A percentile compares a stretch with the other conserved stretches of the same genome.
These are phyloP conservation scores for Epicauta chinensis DNA, from an alignment of 1,140 invertebrate genomes.

Conservation along the genomic window DNA sequence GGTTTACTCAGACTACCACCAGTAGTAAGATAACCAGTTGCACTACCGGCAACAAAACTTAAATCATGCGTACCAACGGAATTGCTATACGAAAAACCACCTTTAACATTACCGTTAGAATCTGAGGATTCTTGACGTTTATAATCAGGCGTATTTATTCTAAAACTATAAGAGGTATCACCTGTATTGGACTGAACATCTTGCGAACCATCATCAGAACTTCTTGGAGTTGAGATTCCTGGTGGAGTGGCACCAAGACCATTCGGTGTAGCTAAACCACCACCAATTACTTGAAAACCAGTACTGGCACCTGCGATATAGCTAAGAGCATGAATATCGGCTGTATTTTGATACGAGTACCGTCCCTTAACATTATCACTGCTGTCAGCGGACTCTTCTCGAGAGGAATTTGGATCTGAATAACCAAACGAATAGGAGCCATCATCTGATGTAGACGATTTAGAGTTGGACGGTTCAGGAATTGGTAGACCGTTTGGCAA, in stretches of 20 bases:
- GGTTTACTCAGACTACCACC: constrained; percentile 1
- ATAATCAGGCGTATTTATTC: constrained; percentile 24
- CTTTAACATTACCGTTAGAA: constrained; percentile 30
- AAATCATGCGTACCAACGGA: constrained; percentile 23
- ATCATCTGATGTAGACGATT: too few relatives aligned
- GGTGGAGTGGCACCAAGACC: too few relatives aligned
- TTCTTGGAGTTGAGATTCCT: too few relatives aligned
- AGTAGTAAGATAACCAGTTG: constrained; percentile 21
- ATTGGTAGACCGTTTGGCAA: too few relatives aligned
- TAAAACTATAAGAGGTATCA: constrained; percentile 32
- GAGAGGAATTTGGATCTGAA: constrained; percentile 27
- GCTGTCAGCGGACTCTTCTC: constrained; percentile 28
- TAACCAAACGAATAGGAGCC: too few relatives aligned
- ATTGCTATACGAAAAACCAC: constrained; percentile 29
- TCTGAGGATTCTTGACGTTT: constrained; percentile 27
- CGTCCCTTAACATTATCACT: constrained; percentile 32
- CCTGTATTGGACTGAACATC: too few relatives aligned
- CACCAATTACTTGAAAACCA: constrained; percentile 20
- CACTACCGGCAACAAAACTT: constrained; percentile 24
- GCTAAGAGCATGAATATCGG: constrained; percentile 21
- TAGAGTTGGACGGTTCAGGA: too few relatives aligned
- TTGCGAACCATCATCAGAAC: too few relatives aligned
- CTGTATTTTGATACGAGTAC: constrained; percentile 27
- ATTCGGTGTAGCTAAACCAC: constrained; percentile 5
- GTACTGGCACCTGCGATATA: too few relatives aligned